phyloP scores from a whole-genome alignment of 2,888 invertebrate genomes.

The Ectemnius lituratus region DNA sequence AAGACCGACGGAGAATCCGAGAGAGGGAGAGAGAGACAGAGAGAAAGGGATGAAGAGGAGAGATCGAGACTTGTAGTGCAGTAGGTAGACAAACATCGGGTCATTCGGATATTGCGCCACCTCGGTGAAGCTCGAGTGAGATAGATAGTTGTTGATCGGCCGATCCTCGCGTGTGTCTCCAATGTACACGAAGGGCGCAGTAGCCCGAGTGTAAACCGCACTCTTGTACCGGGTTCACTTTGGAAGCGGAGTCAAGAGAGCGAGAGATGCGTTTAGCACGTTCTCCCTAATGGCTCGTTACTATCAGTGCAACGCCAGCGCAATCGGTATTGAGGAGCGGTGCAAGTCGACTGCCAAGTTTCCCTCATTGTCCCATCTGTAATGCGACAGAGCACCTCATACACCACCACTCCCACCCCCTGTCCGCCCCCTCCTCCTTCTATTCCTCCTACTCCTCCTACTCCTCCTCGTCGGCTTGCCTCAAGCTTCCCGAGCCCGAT shows the following conservation, averaged over 20 bases:
- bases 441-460: background rate
- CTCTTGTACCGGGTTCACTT: constrained; percentile 17
- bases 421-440: constrained; percentile 10
- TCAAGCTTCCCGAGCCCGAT: constrained; percentile 32
- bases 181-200: too few relatives aligned
- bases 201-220: constrained; percentile 2
- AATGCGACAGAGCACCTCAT: constrained; percentile 37
- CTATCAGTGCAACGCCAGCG: constrained; percentile 43
- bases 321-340: constrained; percentile 54
- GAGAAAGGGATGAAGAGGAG: background rate
- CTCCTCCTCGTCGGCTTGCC: constrained; percentile 17
- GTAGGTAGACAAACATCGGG: too few relatives aligned
- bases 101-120: too few relatives aligned
- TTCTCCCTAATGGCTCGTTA: constrained; percentile 52
- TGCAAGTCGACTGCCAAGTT: constrained; percentile 54
- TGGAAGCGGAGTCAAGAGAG: constrained; percentile 30
- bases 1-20: background rate
- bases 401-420: constrained; percentile 19
- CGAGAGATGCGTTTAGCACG: constrained; percentile 51
- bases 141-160: too few relatives aligned
- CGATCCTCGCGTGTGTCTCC: too few relatives aligned
- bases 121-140: too few relatives aligned
- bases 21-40: background rate
- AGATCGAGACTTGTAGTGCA: background rate
- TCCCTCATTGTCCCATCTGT: constrained; percentile 61